Conservation (phyloP, 2,113 vertebrate species). For the Scalopus aquaticus region DNA sequence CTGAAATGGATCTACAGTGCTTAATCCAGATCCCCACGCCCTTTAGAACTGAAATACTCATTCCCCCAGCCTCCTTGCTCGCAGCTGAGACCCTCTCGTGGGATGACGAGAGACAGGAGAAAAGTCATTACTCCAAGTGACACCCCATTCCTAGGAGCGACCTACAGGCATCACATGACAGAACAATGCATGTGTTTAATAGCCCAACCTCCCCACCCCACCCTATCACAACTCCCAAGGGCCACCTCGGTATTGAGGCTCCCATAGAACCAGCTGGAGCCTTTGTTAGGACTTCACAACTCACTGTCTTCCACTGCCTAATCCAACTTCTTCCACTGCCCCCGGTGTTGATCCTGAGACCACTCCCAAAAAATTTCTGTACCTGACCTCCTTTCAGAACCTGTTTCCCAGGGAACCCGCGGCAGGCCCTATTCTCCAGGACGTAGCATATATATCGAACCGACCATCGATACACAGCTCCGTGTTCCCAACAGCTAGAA, state of each 20-base stretch:
- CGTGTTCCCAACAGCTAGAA: background rate
- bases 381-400: background rate
- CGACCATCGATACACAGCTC: background rate
- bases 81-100: background rate
- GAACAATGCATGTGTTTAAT: background rate
- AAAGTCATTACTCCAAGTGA: background rate
- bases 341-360: too few relatives aligned
- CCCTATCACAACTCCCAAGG: too few relatives aligned
- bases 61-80: background rate
- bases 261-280: background rate
- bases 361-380: too few relatives aligned
- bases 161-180: background rate
- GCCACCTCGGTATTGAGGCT: too few relatives aligned
- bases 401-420: background rate
- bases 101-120: background rate
- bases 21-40: too few relatives aligned
- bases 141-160: background rate
- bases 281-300: background rate
- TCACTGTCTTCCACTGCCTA: background rate
- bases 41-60: fast-evolving
- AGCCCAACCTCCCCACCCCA: too few relatives aligned
- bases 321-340: too few relatives aligned
- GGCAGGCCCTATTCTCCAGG: background rate
- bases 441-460: background rate
- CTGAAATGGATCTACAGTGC: too few relatives aligned